These are phyloP conservation scores for Lethrus apterus DNA, from an alignment of 1,140 invertebrate species.

Conservation along the genomic window DNA sequence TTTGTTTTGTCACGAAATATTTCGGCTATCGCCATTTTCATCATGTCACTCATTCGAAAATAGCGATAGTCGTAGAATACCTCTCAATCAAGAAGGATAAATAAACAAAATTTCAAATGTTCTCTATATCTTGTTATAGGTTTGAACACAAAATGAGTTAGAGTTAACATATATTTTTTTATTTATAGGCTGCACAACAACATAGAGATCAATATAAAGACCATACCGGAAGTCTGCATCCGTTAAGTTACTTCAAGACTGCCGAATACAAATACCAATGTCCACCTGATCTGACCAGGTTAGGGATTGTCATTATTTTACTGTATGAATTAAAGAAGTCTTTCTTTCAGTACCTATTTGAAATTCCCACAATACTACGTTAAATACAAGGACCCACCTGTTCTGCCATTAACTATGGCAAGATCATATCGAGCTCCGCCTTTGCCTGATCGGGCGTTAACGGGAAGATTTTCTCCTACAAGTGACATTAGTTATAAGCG, in stretches of 20 bases:
- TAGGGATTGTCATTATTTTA: conserved; percentile 21
- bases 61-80: too few species aligned
- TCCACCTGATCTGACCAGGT: conserved; percentile 45
- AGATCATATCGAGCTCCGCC: conserved; percentile 43
- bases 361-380: conserved; percentile 47
- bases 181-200: conserved; percentile 44
- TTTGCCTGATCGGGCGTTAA: conserved; percentile 45
- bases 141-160: not conserved
- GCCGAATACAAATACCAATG: conserved; percentile 46
- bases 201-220: conserved; percentile 53
- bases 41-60: not conserved
- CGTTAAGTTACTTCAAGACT: conserved; percentile 46
- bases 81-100: too few species aligned
- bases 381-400: conserved; percentile 48
- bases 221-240: conserved; percentile 44
- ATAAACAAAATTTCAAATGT: too few species aligned
- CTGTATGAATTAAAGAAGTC: conserved; percentile 4
- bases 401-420: conserved; percentile 44
- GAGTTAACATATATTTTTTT: not conserved
- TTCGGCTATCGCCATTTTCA: not conserved
- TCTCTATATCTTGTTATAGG: not conserved
- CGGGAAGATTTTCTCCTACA: conserved; percentile 36
- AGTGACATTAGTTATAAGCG: conserved; percentile 32
- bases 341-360: conserved; percentile 44
- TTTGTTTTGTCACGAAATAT: not conserved